phyloP scores from a whole-genome alignment of 2,797 vertebrate species.

The Pangasius sanitwongsei region DNA sequence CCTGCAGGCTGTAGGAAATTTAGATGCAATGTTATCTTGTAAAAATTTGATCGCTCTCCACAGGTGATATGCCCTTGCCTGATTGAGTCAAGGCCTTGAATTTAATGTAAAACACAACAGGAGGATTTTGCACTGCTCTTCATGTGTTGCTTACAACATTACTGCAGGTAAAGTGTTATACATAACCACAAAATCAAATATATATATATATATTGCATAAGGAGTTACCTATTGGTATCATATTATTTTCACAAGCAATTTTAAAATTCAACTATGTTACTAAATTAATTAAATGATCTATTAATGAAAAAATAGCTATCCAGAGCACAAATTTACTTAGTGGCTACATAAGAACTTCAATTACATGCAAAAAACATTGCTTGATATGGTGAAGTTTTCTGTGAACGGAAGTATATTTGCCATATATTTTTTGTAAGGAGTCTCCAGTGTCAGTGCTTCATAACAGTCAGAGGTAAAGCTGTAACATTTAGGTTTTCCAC shows the following conservation, averaged over 20 bases:
- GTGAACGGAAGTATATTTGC: neutral
- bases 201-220: too few relatives aligned
- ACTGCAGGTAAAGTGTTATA: neutral
- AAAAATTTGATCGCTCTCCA: slow-evolving; percentile 24
- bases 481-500: neutral
- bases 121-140: neutral
- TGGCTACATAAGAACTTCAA: neutral
- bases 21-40: slow-evolving; percentile 26
- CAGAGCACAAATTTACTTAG: neutral
- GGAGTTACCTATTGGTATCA: neutral
- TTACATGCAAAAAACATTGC: neutral
- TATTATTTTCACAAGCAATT: neutral
- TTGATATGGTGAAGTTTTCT: neutral
- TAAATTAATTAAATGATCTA: neutral
- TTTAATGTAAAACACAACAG: neutral
- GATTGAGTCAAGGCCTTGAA: neutral
- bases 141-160: neutral
- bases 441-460: neutral
- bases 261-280: neutral
- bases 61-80: slow-evolving; percentile 14
- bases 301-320: neutral
- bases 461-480: neutral
- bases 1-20: slow-evolving; percentile 29
- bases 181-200: neutral
- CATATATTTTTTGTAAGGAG: neutral